Evolutionary conservation across 2,888 invertebrate genomes (phyloP).

Genomic region (Dinocampus coccinellae): DNA sequence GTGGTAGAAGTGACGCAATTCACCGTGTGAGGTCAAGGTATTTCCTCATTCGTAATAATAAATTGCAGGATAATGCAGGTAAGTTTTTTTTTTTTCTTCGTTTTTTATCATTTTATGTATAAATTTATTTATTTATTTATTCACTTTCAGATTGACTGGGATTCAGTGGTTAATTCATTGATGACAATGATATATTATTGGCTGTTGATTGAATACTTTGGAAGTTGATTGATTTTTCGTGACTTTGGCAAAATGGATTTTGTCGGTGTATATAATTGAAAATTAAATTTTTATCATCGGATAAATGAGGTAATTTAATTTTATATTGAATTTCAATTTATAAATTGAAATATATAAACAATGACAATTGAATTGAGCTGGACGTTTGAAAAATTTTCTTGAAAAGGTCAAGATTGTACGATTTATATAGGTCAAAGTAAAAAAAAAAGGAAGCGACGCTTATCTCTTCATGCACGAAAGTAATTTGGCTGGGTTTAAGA

Average conservation of each 20-base stretch:
- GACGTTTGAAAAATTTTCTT: not conserved
- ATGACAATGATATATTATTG: not conserved
- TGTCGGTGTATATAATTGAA: not conserved
- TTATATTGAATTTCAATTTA: too few species aligned
- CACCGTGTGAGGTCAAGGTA: conserved; percentile 10
- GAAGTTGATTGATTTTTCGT: too few species aligned
- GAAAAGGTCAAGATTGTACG: not conserved
- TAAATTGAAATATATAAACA: not conserved
- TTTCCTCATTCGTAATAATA: conserved; percentile 7
- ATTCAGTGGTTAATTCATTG: too few species aligned
- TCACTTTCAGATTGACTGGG: not conserved
- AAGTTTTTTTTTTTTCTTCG: not conserved
- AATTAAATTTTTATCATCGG: not conserved
- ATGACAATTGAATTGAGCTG: too few species aligned
- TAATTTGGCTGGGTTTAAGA: not conserved
- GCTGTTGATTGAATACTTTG: not conserved
- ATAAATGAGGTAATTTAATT: not conserved
- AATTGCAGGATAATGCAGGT: conserved; percentile 12
- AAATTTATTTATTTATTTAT: not conserved
- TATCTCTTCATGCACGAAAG: not conserved
- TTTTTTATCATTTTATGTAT: not conserved
- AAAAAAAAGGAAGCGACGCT: not conserved
- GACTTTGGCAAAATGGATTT: not conserved
- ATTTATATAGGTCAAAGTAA: not conserved
- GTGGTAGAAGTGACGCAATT: not conserved